Evolutionary conservation across 2,888 invertebrate genomes (phyloP).

Genomic region (Melitaea athalia): DNA sequence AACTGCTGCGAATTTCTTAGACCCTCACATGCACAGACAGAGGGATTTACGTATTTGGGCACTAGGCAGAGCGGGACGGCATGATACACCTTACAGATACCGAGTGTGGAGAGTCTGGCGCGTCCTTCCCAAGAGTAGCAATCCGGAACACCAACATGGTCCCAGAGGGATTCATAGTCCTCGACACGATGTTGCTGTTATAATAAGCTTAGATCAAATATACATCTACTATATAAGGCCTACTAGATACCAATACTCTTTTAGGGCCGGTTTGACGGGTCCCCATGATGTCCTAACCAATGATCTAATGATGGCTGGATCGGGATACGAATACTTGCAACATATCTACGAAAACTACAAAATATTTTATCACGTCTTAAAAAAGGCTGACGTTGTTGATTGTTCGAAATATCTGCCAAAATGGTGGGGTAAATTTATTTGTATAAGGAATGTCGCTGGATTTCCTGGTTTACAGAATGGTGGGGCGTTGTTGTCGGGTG

Average conservation of each 20-base stretch:
- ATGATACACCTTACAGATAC: slow-evolving; percentile 55
- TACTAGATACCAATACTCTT: slow-evolving; percentile 44
- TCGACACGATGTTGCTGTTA: slow-evolving; percentile 54
- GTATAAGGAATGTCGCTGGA: slow-evolving; percentile 46
- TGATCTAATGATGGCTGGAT: slow-evolving; percentile 48
- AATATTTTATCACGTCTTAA: slow-evolving; percentile 43
- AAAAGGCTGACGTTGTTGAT: slow-evolving; percentile 41
- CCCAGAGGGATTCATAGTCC: slow-evolving; percentile 53
- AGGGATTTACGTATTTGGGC: slow-evolving; percentile 57
- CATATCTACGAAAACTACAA: slow-evolving; percentile 59
- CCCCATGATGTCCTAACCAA: slow-evolving; percentile 12
- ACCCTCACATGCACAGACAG: slow-evolving; percentile 48
- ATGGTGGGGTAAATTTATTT: slow-evolving; percentile 66
- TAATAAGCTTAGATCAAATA: slow-evolving; percentile 53
- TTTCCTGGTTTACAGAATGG: slow-evolving; percentile 57
- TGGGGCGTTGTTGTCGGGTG: slow-evolving; percentile 44
- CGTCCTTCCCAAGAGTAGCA: slow-evolving; percentile 52
- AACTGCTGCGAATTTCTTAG: slow-evolving; percentile 53
- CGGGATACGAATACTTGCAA: slow-evolving; percentile 51
- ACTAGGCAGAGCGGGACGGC: slow-evolving; percentile 47
- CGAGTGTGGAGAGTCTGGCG: slow-evolving; percentile 55
- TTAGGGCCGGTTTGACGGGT: slow-evolving; percentile 32
- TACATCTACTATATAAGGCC: slow-evolving; percentile 43
- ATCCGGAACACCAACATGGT: slow-evolving; percentile 63
- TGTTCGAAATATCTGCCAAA: slow-evolving; percentile 60